These are phyloP conservation scores for Trichacis sp. DNA, from an alignment of 2,888 invertebrate genomes.

Conservation along the genomic window DNA sequence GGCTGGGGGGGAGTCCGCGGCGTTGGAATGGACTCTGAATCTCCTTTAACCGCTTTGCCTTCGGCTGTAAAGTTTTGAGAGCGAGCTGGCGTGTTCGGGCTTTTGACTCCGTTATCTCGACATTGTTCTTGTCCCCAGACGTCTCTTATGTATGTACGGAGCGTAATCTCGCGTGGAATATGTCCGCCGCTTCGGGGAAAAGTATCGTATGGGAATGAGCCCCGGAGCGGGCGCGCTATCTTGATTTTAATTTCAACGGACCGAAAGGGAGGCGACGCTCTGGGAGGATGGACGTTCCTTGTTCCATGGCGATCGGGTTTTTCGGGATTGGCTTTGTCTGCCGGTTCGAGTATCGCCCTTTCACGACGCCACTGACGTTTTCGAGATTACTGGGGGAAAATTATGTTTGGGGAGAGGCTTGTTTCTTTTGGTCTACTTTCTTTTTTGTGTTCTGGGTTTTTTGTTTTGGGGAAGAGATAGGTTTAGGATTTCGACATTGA, in stretches of 20 bases:
- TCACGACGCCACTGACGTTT: too few species aligned
- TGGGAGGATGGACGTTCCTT: neutral
- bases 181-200: conserved; percentile 14
- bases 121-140: conserved; percentile 33
- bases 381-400: too few species aligned
- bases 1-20: too few species aligned
- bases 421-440: too few species aligned
- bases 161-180: conserved; percentile 27
- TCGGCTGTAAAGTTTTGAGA: conserved; percentile 18
- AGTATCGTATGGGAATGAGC: conserved; percentile 14
- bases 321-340: neutral
- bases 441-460: too few species aligned
- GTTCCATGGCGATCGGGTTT: conserved; percentile 5
- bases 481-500: too few species aligned
- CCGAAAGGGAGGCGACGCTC: neutral
- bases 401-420: too few species aligned
- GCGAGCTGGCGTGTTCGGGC: neutral
- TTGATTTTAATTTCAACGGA: conserved; percentile 29
- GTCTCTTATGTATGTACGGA: conserved; percentile 23
- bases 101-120: conserved; percentile 27
- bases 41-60: conserved; percentile 1
- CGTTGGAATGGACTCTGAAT: conserved; percentile 22
- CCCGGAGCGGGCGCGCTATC: conserved; percentile 13
- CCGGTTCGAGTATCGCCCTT: too few species aligned
- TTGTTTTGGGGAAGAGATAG: too few species aligned